Percentiles rank a stretch among this genome's conserved stretches.
phyloP scores from a whole-genome alignment of 2,888 invertebrate genomes.

The Scaptomyza tumidula region DNA sequence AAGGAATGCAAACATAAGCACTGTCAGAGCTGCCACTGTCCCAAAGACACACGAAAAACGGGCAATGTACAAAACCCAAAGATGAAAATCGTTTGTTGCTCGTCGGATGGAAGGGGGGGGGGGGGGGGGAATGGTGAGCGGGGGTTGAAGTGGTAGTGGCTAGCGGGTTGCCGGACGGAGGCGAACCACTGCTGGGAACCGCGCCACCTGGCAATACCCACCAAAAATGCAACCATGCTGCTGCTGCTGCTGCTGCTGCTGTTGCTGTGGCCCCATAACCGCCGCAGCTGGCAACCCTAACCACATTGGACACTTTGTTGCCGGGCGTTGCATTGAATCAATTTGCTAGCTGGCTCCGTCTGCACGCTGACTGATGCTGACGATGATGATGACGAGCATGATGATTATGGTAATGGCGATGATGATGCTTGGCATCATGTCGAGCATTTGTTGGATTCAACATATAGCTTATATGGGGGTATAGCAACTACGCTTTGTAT shows the following conservation, averaged over 20 bases:
- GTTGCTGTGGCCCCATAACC: conserved; percentile 2
- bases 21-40: conserved; percentile 57
- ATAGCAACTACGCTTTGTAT: conserved; percentile 16
- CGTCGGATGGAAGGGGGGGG: too few species aligned
- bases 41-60: conserved; percentile 45
- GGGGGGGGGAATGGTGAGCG: not conserved
- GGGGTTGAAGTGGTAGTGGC: not conserved
- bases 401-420: conserved; percentile 1
- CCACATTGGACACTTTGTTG: conserved; percentile 63
- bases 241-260: conserved; percentile 1
- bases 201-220: conserved; percentile 62
- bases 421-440: conserved; percentile 5
- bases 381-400: conserved; percentile 23
- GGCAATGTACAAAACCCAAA: conserved; percentile 22
- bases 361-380: conserved; percentile 49
- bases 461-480: conserved; percentile 22
- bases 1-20: conserved; percentile 80
- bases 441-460: conserved; percentile 8
- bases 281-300: conserved; percentile 39
- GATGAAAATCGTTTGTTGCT: conserved; percentile 16
- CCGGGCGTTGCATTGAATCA: conserved; percentile 59
- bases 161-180: not conserved
- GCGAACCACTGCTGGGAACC: conserved; percentile 56
- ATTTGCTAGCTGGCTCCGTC: conserved; percentile 51
- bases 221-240: conserved; percentile 45